These are phyloP conservation scores for Sceliomorpha sp. DNA, from an alignment of 2,888 invertebrate species.

Conservation along the genomic window DNA sequence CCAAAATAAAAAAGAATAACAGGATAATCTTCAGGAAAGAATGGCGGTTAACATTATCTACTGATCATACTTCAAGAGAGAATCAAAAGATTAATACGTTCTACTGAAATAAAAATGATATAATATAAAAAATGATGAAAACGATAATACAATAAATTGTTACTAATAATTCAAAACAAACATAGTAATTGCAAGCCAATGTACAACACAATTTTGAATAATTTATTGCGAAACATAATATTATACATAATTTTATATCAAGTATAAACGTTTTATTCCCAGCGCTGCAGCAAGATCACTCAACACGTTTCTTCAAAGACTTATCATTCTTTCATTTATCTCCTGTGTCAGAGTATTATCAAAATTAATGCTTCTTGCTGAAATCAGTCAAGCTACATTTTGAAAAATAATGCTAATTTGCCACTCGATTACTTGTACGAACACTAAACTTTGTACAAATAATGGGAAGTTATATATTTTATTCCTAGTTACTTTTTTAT, in stretches of 20 bases:
- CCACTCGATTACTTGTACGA: constrained; percentile 4
- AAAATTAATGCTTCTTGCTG: constrained; percentile 12
- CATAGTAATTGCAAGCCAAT: no score
- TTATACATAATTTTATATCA: constrained; percentile 24
- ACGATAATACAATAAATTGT: no score
- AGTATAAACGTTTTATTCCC: constrained; percentile 25
- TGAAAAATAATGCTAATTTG: constrained; percentile 19
- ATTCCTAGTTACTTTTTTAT: constrained; percentile 23
- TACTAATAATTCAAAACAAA: no score
- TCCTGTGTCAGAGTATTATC: background rate
- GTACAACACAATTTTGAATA: constrained; percentile 26
- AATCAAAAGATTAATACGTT: no score
- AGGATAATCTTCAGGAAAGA: no score
- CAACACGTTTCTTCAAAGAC: constrained; percentile 6
- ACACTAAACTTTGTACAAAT: background rate
- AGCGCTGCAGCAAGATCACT: constrained; percentile 17
- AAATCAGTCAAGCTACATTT: constrained; percentile 20
- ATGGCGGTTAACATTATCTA: no score
- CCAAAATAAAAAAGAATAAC: no score
- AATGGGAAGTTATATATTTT: background rate
- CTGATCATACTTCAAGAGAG: no score
- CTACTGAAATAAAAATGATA: no score
- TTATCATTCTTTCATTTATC: constrained; percentile 2
- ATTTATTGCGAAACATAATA: constrained; percentile 30
- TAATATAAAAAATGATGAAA: no score